Conservation (phyloP, 2,888 invertebrate species). For the Thera obeliscata region DNA sequence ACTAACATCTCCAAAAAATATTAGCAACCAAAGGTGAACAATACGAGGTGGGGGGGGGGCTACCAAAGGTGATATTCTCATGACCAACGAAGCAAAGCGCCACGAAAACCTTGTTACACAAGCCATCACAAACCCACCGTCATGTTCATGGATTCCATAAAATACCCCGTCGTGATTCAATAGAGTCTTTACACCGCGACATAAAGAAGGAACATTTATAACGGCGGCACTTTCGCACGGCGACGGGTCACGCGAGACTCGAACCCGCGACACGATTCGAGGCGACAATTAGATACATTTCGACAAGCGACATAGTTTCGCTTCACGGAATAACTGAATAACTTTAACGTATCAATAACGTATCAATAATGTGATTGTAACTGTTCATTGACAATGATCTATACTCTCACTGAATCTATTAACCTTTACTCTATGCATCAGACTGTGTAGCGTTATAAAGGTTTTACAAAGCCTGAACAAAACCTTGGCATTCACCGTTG, state of each 20-base stretch:
- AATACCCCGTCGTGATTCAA: slow-evolving; percentile 44
- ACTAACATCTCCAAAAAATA: background rate
- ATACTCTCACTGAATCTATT: slow-evolving; percentile 19
- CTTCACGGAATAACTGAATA: slow-evolving; percentile 11
- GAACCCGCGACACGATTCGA: slow-evolving; percentile 35
- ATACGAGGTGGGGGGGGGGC: no score
- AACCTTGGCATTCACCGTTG: slow-evolving; percentile 23
- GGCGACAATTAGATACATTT: slow-evolving; percentile 47
- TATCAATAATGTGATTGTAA: slow-evolving; percentile 20
- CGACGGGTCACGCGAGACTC: slow-evolving; percentile 46
- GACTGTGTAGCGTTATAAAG: slow-evolving; percentile 11
- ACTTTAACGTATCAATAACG: slow-evolving; percentile 1
- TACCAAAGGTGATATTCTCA: slow-evolving; percentile 19
- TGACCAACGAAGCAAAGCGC: slow-evolving; percentile 19
- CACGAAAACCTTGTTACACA: slow-evolving; percentile 31
- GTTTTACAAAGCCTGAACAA: slow-evolving; percentile 13
- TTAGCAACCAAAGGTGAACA: background rate
- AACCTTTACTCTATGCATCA: slow-evolving; percentile 22
- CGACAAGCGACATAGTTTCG: slow-evolving; percentile 29
- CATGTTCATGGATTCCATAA: slow-evolving; percentile 44
- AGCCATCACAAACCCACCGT: slow-evolving; percentile 37
- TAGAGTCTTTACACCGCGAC: slow-evolving; percentile 44
- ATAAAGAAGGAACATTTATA: slow-evolving; percentile 43
- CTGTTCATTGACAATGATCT: slow-evolving; percentile 7
- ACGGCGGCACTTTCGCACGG: slow-evolving; percentile 46